Base-by-base conservation (phyloP, 2,888 invertebrate species). In the Cheilosia impressa region DNA sequence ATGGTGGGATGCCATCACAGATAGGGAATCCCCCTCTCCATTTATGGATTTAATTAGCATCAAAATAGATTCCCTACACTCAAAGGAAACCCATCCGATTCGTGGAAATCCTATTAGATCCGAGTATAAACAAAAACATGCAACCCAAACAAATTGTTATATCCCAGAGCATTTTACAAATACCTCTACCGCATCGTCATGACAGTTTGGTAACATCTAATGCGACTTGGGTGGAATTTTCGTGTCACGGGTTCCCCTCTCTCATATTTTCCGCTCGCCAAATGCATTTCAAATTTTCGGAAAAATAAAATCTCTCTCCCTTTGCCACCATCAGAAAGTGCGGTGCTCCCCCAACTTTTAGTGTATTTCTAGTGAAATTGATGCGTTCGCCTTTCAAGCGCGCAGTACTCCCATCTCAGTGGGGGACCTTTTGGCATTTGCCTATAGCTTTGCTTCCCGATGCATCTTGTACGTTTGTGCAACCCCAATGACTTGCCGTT, bases 361-460 rank as follows among this genome's bases (percentile, higher is more conserved):
- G 24, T 27, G 62, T 27, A 52, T 76, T 77, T 75, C 75, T 52
- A 77, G 27, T 52, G 76, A 84, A 84, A 81, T 72, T 71, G 81
- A 81, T 80, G 82, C 78, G 66, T 41, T 38, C 45, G 53, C 10
- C 22, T 4, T 15, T 17, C 9, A 57, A 13, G 38, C 13, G 38
- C 38, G 4, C 38, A 38, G 38, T 38, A 38, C 13, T 17, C 9
- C 57, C 63, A 72, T 68, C 85, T 87, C 85, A 81, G 85, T 87
- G 81, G 85, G 85, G 81, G 85, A 87, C 85, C 85, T 87, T 87
- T 87, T 87, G 85, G 85, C 81, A 87, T 87, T 87, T 68, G 69
- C 71, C 65, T 71, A 76, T 60, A 72, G 63, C 68, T 68, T 60
- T 72, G 57, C 24, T 22, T 52, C 24, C 13, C 24, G 19, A 15